These are phyloP conservation scores for Embidobia sp. DNA, from an alignment of 2,888 invertebrate species.

Conservation along the genomic window DNA sequence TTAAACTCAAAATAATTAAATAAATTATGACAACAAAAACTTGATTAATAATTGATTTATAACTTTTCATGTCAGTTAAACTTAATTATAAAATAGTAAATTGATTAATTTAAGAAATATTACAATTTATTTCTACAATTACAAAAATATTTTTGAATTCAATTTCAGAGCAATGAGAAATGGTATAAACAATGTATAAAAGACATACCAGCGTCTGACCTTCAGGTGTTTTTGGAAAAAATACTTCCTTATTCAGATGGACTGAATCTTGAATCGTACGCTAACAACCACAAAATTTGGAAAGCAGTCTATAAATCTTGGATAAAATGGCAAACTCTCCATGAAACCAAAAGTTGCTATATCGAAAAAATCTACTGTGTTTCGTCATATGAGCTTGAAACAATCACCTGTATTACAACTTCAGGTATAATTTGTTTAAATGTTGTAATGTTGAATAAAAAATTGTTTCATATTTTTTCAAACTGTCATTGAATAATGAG, in stretches of 20 bases:
- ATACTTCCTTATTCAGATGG: slow-evolving; percentile 63
- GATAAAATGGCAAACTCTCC: slow-evolving; percentile 67
- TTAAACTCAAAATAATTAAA: too few relatives aligned
- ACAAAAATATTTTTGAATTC: background rate
- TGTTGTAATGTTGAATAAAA: background rate
- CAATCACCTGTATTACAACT: slow-evolving; percentile 68
- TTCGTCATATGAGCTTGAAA: slow-evolving; percentile 53
- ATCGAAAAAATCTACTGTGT: slow-evolving; percentile 18
- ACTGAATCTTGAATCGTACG: slow-evolving; percentile 48
- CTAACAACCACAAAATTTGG: slow-evolving; percentile 65
- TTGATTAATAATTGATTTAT: too few relatives aligned
- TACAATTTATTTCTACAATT: background rate
- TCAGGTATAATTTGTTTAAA: slow-evolving; percentile 6
- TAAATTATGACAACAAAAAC: too few relatives aligned
- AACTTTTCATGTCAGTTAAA: too few relatives aligned
- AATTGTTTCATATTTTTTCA: background rate
- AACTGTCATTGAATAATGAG: background rate
- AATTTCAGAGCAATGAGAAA: slow-evolving; percentile 64
- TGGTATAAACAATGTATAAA: slow-evolving; percentile 71
- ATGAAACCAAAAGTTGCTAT: background rate
- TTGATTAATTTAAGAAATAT: too few relatives aligned
- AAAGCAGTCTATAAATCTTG: slow-evolving; percentile 69
- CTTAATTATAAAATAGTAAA: too few relatives aligned
- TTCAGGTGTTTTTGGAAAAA: slow-evolving; percentile 69
- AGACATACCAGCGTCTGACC: slow-evolving; percentile 68